Evolutionary conservation across 2,888 invertebrate genomes (phyloP), one percentile per base, ranked within the genome.

Genomic region (Tanytarsus gracilentus): DNA sequence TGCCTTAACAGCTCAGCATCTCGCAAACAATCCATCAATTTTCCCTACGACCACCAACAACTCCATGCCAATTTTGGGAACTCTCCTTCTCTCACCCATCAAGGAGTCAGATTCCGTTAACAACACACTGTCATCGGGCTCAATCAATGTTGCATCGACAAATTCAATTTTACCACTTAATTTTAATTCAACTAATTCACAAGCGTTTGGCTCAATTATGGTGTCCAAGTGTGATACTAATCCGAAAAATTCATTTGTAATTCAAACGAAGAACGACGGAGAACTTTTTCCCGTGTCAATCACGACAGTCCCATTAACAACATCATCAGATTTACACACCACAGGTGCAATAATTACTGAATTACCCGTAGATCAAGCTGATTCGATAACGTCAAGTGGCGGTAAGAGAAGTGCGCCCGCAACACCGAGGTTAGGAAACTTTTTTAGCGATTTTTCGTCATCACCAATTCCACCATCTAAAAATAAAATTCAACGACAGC

Each of bases 71-170:
- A 84, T 88, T 33, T 79, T 88, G 2, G 84, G 88, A 68, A 87
- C 84, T 8, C 74, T 89, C 26, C 82, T 87, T 39, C 75, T 91
- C 14, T 88, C 88, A 2, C 89, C 90, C 1, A 91, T 91, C 63
- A 88, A 88, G 70, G 91, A 91, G 74, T 76, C 86, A 65, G 91
- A 90, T 66, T 85, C 85, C 1, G 84, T 84, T 52, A 84, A 85
- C 69, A 85, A 84, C 68, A 85, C 85, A 50, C 71, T 85, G 65
- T 85, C 85, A 69, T 79, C 85, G 26, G 81, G 85, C 26, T 81
- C 85, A 72, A 83, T 86, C 8, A 85, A 88, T 1, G 82, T 85
- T 1, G 88, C 89, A 4, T 74, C 89, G 62, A 89, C 89, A 4
- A 86, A 88, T 69, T 86, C 88, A 1, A 84, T 89, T 9, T 73